Evolutionary conservation across 2,888 invertebrate genomes (phyloP).

Genomic region (Bombyx huttoni): DNA sequence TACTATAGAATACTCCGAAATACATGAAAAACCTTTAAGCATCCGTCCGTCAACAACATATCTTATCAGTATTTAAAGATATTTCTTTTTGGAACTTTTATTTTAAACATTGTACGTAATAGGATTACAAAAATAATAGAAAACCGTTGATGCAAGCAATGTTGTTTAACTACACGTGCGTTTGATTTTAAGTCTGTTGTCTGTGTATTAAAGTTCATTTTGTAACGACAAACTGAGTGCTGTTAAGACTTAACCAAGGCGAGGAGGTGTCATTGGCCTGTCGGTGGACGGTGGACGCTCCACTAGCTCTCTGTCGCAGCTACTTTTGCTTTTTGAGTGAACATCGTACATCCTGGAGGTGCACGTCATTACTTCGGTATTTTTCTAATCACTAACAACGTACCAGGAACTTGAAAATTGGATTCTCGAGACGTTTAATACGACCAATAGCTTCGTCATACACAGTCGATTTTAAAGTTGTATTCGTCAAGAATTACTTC

Average conservation of each 20-base stretch:
- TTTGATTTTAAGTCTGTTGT: neutral
- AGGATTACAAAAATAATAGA: constrained; percentile 36
- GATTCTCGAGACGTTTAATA: neutral
- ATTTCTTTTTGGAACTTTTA: neutral
- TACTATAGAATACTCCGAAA: too few relatives aligned
- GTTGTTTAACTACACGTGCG: constrained; percentile 12
- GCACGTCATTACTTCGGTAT: constrained; percentile 55
- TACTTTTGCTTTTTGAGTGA: constrained; percentile 62
- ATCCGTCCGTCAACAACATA: neutral
- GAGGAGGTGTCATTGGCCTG: constrained; percentile 58
- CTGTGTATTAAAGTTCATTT: constrained; percentile 23
- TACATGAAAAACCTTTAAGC: neutral
- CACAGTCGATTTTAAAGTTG: too few relatives aligned
- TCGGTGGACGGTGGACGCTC: constrained; percentile 42
- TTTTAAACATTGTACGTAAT: constrained; percentile 31
- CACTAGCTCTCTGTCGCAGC: constrained; percentile 50
- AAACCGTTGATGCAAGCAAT: constrained; percentile 17
- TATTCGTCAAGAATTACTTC: too few relatives aligned
- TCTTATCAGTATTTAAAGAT: neutral
- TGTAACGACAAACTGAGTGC: constrained; percentile 14
- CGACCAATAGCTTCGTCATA: neutral
- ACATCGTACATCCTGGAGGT: constrained; percentile 52
- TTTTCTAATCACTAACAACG: constrained; percentile 43
- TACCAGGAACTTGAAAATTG: constrained; percentile 23
- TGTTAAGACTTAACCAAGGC: constrained; percentile 32